Conservation (phyloP, 2,113 vertebrate genomes). For the Odocoileus virginianus region DNA sequence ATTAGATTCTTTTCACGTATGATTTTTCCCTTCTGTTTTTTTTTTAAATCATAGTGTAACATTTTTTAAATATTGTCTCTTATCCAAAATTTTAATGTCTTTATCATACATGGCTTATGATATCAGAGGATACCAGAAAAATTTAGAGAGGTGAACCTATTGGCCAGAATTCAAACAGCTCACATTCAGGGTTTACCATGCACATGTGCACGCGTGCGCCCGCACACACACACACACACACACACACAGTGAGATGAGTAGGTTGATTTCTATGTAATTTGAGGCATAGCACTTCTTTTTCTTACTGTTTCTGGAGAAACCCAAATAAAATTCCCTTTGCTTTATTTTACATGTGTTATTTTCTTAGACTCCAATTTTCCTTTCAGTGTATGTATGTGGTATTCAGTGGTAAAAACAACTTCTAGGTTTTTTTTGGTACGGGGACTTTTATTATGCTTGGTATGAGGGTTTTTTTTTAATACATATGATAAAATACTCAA, state of each 20-base stretch:
- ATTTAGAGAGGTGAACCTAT: neutral
- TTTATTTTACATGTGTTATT: neutral
- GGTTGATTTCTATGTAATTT: neutral
- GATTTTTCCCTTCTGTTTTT: conserved; percentile 32
- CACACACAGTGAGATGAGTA: neutral
- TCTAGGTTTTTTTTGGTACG: neutral
- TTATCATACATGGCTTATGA: neutral
- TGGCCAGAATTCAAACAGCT: neutral
- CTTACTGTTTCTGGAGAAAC: neutral
- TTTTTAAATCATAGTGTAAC: neutral
- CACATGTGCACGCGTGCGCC: fast-evolving
- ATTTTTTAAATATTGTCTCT: neutral
- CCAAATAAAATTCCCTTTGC: neutral
- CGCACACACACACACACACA: neutral
- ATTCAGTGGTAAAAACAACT: neutral
- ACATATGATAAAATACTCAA: neutral
- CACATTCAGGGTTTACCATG: neutral
- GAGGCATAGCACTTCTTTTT: neutral
- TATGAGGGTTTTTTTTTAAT: neutral
- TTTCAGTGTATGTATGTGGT: neutral
- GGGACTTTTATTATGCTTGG: neutral
- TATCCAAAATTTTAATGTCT: neutral
- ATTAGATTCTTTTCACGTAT: neutral
- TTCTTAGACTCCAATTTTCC: neutral
- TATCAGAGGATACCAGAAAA: neutral